phyloP scores from a whole-genome alignment of 2,888 invertebrate genomes.

The Plagodis pulveraria region DNA sequence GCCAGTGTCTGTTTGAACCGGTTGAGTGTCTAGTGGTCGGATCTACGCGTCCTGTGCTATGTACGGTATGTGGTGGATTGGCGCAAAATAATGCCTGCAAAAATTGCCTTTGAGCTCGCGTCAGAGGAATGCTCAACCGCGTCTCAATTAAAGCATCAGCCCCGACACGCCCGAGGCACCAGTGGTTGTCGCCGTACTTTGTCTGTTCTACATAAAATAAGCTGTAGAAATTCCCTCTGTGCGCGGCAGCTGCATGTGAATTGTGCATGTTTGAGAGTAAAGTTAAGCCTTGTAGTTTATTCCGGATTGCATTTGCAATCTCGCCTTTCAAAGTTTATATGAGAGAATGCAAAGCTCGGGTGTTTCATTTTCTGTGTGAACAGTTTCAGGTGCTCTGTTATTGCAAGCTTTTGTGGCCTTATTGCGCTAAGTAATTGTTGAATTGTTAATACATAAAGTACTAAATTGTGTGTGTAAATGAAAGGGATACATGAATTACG shows the following conservation, averaged over 20 bases:
- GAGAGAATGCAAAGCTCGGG: constrained; percentile 36
- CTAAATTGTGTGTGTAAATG: no score
- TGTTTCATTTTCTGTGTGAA: constrained; percentile 28
- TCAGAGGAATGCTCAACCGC: constrained; percentile 57
- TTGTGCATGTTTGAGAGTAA: constrained; percentile 60
- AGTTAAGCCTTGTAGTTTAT: constrained; percentile 61
- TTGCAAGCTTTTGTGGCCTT: constrained; percentile 10
- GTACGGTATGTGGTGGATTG: constrained; percentile 27
- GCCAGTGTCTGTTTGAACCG: constrained; percentile 46
- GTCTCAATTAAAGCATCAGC: constrained; percentile 62
- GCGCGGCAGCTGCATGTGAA: constrained; percentile 56
- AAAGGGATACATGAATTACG: no score
- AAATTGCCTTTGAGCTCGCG: constrained; percentile 50
- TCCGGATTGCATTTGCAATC: constrained; percentile 58
- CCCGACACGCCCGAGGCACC: constrained; percentile 50
- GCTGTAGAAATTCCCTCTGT: constrained; percentile 55
- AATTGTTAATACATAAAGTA: neutral
- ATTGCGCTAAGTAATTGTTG: constrained; percentile 4
- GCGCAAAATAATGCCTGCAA: constrained; percentile 35
- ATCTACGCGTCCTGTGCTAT: constrained; percentile 26
- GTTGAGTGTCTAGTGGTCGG: constrained; percentile 27
- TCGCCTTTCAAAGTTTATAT: constrained; percentile 46
- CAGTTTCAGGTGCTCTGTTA: constrained; percentile 23
- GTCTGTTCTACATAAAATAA: constrained; percentile 56
- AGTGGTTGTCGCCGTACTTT: constrained; percentile 59